phyloP scores from a whole-genome alignment of 2,113 vertebrate species.

The Diphyllodes magnificus region DNA sequence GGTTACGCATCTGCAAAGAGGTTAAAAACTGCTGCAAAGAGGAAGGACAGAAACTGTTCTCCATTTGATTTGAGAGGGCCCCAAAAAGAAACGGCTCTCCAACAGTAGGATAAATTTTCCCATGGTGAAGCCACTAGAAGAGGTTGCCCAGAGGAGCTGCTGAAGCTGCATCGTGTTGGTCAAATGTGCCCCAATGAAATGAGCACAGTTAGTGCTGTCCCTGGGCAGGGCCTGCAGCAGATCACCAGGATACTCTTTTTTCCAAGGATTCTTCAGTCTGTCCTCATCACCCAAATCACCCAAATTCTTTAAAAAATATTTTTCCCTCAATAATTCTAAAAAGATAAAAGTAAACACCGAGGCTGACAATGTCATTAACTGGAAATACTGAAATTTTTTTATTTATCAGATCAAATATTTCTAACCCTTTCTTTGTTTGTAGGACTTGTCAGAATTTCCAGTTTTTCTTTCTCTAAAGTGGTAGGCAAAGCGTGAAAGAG shows the following conservation, averaged over 20 bases:
- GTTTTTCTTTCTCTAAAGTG: background rate
- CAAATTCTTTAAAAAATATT: background rate
- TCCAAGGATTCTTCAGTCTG: background rate
- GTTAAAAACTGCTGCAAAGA: background rate
- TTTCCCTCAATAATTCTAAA: background rate
- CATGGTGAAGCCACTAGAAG: background rate
- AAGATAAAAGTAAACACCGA: background rate
- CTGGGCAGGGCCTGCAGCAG: background rate
- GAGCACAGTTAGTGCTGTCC: background rate
- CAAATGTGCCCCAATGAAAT: background rate
- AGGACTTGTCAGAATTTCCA: background rate
- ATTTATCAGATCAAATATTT: background rate
- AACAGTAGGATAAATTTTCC: background rate
- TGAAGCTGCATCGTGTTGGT: accelerated
- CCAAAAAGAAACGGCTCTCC: background rate
- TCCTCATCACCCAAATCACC: background rate
- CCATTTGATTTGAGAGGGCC: background rate
- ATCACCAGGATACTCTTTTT: background rate
- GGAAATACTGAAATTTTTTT: background rate
- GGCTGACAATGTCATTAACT: background rate
- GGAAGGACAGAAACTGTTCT: background rate
- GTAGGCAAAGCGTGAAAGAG: background rate
- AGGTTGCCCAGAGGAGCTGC: background rate
- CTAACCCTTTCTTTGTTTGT: background rate
- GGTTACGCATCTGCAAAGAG: background rate